phyloP scores from a whole-genome alignment of 2,888 invertebrate species.

The Acleris sparsana region DNA sequence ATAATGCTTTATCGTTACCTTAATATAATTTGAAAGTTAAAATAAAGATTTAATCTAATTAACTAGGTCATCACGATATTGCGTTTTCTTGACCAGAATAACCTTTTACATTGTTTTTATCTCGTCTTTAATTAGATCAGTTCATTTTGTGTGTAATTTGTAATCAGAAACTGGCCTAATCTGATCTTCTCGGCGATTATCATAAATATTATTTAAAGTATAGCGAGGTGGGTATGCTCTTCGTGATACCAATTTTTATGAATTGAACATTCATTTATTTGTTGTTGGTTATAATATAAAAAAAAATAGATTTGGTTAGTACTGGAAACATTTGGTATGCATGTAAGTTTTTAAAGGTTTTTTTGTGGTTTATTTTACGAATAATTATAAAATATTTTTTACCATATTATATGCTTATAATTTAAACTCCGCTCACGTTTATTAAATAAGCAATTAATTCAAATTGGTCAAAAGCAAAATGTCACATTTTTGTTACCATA shows the following conservation, averaged over 20 bases:
- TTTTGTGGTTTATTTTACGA: too few species aligned
- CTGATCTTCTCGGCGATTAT: slow-evolving; percentile 49
- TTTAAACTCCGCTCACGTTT: too few species aligned
- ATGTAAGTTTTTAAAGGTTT: too few species aligned
- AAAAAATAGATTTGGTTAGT: too few species aligned
- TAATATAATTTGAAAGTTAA: slow-evolving; percentile 26
- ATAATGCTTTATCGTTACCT: background rate
- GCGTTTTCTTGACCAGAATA: slow-evolving; percentile 20
- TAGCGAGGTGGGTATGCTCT: slow-evolving; percentile 18
- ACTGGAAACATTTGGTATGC: too few species aligned
- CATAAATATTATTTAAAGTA: slow-evolving; percentile 41
- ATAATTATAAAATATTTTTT: too few species aligned
- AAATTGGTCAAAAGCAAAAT: too few species aligned
- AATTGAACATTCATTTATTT: too few species aligned
- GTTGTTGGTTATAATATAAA: too few species aligned
- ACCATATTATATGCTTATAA: too few species aligned
- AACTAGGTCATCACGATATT: slow-evolving; percentile 33
- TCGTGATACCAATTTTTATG: slow-evolving; percentile 4
- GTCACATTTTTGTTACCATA: too few species aligned
- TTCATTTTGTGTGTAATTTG: slow-evolving; percentile 46
- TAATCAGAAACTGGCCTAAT: slow-evolving; percentile 46
- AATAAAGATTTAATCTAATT: slow-evolving; percentile 20
- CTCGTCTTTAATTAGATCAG: slow-evolving; percentile 30
- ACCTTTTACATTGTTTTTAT: slow-evolving; percentile 34
- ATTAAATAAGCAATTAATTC: too few species aligned